Conservation (phyloP, 1,140 invertebrate species). For the Linepithema humile region DNA sequence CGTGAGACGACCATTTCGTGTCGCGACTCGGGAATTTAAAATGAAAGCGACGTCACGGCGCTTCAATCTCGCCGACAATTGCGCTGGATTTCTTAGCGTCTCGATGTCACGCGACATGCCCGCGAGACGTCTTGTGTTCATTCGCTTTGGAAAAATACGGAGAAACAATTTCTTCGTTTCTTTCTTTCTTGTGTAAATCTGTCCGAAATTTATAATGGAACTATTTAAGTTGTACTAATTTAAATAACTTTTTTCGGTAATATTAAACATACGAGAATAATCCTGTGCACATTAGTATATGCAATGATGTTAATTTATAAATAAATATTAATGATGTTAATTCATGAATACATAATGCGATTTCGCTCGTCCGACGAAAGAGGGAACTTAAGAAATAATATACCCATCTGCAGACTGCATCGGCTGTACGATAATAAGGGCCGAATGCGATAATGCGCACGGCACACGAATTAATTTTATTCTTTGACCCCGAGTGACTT, state of each 20-base stretch:
- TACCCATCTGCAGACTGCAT: slow-evolving; percentile 8
- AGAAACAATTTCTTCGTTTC: background rate
- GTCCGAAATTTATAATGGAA: no score
- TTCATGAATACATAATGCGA: slow-evolving; percentile 17
- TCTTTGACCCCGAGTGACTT: slow-evolving; percentile 60
- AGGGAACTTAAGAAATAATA: slow-evolving; percentile 24
- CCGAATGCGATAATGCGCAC: slow-evolving; percentile 60
- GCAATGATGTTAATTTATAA: background rate
- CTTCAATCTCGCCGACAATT: slow-evolving; percentile 21
- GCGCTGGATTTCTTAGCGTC: slow-evolving; percentile 1
- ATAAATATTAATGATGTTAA: background rate
- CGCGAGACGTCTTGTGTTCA: background rate
- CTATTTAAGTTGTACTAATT: no score
- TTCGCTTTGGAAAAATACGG: background rate
- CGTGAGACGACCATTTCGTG: slow-evolving; percentile 30
- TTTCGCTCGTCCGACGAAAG: background rate
- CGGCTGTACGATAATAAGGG: slow-evolving; percentile 39
- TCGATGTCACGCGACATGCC: slow-evolving; percentile 12
- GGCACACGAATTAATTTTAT: slow-evolving; percentile 70
- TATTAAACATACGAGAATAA: slow-evolving; percentile 8
- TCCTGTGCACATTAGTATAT: background rate
- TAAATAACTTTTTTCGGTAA: background rate
- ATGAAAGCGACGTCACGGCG: slow-evolving; percentile 37
- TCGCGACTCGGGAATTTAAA: slow-evolving; percentile 12
- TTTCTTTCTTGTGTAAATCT: background rate